Evolutionary conservation across 2,113 vertebrate genomes (phyloP).

Genomic region (Zapornia atra): DNA sequence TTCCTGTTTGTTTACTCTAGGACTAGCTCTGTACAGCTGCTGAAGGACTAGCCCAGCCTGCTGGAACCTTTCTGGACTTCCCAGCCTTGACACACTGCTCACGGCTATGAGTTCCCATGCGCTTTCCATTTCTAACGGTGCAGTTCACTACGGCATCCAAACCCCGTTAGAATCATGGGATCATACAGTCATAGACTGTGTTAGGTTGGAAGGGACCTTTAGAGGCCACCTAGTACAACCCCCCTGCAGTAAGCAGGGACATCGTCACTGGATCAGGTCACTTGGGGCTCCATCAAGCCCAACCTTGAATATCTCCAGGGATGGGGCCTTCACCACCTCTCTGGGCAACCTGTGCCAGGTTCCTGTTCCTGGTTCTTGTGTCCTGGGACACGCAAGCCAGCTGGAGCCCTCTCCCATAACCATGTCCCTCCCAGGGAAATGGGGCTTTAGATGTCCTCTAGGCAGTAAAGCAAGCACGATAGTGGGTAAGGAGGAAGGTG

Average conservation of each 20-base stretch:
- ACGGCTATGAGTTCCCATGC: not conserved
- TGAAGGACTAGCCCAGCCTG: not conserved
- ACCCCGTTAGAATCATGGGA: not conserved
- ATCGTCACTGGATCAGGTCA: too few relatives aligned
- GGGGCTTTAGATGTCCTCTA: not conserved
- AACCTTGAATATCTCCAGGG: too few relatives aligned
- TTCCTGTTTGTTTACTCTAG: not conserved
- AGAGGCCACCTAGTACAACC: too few relatives aligned
- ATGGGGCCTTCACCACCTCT: too few relatives aligned
- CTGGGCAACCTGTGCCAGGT: too few relatives aligned
- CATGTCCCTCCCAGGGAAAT: not conserved
- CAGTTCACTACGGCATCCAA: not conserved
- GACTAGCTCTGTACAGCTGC: not conserved
- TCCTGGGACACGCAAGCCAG: not conserved
- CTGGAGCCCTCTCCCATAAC: not conserved
- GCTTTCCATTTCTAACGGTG: not conserved
- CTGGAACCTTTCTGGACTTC: not conserved
- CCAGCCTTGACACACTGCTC: not conserved
- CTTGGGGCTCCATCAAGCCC: too few relatives aligned
- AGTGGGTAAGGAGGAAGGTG: not conserved
- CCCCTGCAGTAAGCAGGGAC: too few relatives aligned
- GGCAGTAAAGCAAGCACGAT: not conserved
- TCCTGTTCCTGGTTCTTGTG: not conserved
- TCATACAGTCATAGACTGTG: too few relatives aligned
- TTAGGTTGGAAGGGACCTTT: too few relatives aligned